Conservation (phyloP, 1,140 invertebrate genomes). For the Drosophila ercepeae region DNA sequence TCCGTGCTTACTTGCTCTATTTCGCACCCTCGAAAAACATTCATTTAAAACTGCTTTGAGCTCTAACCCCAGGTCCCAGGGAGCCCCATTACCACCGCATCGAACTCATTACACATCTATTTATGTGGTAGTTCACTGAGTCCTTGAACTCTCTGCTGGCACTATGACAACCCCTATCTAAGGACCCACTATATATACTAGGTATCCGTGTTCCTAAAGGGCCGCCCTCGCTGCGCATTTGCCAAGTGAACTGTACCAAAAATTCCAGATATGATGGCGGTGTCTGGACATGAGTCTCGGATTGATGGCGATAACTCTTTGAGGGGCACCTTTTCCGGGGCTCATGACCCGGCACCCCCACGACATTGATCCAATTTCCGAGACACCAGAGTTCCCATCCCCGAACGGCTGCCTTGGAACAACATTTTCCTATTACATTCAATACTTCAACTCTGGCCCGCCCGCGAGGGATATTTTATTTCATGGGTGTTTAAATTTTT, state of each 20-base stretch:
- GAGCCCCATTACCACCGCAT: neutral
- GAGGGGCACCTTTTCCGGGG: conserved; percentile 41
- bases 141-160: conserved; percentile 57
- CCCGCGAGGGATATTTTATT: conserved; percentile 66
- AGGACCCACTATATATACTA: conserved; percentile 27
- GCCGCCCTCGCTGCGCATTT: conserved; percentile 50
- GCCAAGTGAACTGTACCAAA: conserved; percentile 70
- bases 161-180: conserved; percentile 39
- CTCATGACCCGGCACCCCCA: conserved; percentile 24
- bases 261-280: conserved; percentile 55
- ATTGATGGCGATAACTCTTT: conserved; percentile 64
- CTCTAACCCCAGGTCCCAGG: conserved; percentile 3
- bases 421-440: conserved; percentile 80
- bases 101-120: conserved; percentile 28
- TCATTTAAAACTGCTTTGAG: conserved; percentile 24
- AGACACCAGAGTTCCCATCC: conserved; percentile 31
- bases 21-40: conserved; percentile 7
- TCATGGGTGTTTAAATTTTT: conserved; percentile 80
- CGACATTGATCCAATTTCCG: conserved; percentile 74
- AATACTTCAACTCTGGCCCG: conserved; percentile 54
- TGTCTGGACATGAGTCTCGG: conserved; percentile 44
- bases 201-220: conserved; percentile 5
- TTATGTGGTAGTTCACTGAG: conserved; percentile 52
- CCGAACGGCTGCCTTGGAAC: conserved; percentile 69
- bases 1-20: neutral